Percentiles rank a stretch among this genome's conserved stretches.
phyloP scores from a whole-genome alignment of 2,797 vertebrate species.

The Pangasius mekongensis region DNA sequence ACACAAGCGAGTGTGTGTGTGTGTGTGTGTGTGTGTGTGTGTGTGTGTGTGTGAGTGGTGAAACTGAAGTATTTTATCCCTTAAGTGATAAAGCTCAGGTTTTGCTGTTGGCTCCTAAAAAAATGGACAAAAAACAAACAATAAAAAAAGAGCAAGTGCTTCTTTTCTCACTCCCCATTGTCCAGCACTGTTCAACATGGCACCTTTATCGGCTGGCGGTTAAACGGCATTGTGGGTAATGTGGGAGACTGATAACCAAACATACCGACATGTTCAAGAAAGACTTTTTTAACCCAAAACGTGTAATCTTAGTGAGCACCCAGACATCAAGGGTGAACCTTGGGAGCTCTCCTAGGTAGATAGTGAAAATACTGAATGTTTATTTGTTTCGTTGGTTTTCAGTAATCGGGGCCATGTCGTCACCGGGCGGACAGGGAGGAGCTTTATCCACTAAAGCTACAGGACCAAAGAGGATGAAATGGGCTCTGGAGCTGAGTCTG shows the following conservation, averaged over 20 bases:
- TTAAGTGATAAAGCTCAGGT: too few species aligned
- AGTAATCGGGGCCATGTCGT: constrained; percentile 69
- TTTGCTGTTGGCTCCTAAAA: too few species aligned
- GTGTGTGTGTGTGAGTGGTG: too few species aligned
- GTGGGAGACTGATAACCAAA: neutral
- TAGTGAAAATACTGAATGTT: neutral
- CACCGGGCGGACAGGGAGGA: constrained; percentile 76
- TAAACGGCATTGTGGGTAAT: neutral
- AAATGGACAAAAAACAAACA: too few species aligned
- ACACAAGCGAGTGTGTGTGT: too few species aligned
- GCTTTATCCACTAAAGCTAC: constrained; percentile 72
- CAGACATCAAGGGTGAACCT: neutral
- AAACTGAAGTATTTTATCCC: too few species aligned
- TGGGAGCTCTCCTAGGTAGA: neutral
- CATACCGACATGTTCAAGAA: neutral
- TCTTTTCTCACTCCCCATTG: too few species aligned
- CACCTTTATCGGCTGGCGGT: neutral
- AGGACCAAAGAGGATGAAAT: constrained; percentile 75
- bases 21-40: too few species aligned
- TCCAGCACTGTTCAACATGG: neutral
- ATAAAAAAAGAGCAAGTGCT: too few species aligned
- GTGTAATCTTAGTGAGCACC: neutral
- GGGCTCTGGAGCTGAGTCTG: constrained; percentile 78
- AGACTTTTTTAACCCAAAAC: neutral
- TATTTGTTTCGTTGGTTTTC: neutral